Evolutionary conservation across 1,140 invertebrate species (phyloP).

Genomic region (Amyelois transitella): DNA sequence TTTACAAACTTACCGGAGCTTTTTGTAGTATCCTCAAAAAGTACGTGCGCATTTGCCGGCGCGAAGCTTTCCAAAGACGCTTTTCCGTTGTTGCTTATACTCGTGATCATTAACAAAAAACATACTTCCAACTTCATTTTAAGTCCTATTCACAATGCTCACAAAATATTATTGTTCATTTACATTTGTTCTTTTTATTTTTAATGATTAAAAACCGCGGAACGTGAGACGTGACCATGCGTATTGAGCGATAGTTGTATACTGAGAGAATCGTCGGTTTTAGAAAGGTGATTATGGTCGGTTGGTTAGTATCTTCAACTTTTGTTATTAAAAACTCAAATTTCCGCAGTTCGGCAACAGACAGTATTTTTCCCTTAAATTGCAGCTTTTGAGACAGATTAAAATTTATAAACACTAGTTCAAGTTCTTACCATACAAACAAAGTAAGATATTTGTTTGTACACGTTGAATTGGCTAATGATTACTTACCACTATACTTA

Average conservation of each 20-base stretch:
- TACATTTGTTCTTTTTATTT: conserved; percentile 4
- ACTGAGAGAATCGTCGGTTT: background rate
- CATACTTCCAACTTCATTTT: conserved; percentile 54
- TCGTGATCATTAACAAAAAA: conserved; percentile 45
- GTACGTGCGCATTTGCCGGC: conserved; percentile 32
- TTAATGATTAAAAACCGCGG: background rate
- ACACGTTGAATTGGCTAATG: too few relatives aligned
- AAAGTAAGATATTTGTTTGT: too few relatives aligned
- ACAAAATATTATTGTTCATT: background rate
- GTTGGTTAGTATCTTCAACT: background rate
- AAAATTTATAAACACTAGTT: too few relatives aligned
- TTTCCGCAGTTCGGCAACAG: too few relatives aligned
- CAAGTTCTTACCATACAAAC: too few relatives aligned
- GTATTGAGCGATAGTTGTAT: background rate
- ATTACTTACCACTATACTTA: too few relatives aligned
- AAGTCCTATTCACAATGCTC: background rate
- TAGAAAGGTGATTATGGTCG: background rate
- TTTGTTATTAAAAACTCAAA: too few relatives aligned
- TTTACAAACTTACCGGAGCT: conserved; percentile 37
- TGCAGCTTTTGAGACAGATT: too few relatives aligned
- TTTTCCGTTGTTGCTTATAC: conserved; percentile 55
- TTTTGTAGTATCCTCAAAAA: conserved; percentile 49
- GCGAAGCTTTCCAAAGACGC: conserved; percentile 54
- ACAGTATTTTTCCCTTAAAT: too few relatives aligned
- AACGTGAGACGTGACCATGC: background rate